Evolutionary conservation across 2,113 vertebrate genomes (phyloP).

Genomic region (Tyrannus savana): DNA sequence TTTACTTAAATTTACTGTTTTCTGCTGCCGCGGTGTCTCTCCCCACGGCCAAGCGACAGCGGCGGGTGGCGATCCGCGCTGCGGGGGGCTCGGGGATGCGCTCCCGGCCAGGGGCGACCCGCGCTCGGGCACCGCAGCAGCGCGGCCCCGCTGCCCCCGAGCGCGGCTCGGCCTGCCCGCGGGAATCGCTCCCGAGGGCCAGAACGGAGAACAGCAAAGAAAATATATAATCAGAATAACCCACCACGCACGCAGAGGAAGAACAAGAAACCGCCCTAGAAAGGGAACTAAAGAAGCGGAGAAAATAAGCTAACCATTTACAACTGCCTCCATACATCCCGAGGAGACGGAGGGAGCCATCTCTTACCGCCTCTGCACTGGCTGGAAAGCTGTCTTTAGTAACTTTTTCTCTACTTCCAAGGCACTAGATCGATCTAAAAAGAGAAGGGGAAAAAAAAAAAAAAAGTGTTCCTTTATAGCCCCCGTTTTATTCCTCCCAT

Average conservation of each 20-base stretch:
- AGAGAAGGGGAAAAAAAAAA: conserved; percentile 26
- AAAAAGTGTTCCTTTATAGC: conserved; percentile 41
- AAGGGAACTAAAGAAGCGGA: background rate
- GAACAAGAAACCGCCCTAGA: background rate
- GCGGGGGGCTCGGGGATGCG: background rate
- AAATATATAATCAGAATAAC: background rate
- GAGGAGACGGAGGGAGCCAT: conserved; percentile 66
- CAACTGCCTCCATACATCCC: conserved; percentile 9
- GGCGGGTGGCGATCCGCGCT: background rate
- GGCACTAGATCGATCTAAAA: conserved; percentile 94
- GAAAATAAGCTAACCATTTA: conserved; percentile 33
- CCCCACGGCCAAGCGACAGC: background rate
- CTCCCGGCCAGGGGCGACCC: background rate
- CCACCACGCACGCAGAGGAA: background rate
- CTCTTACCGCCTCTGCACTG: conserved; percentile 88
- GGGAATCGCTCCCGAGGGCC: background rate
- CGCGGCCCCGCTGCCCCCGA: background rate
- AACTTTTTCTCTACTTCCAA: conserved; percentile 94
- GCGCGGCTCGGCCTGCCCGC: background rate
- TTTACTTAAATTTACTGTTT: background rate
- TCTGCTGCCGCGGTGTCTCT: background rate
- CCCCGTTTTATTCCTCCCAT: background rate
- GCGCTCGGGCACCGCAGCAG: background rate
- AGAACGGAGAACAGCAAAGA: background rate
- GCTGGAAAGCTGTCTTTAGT: conserved; percentile 89